Percentiles rank a stretch among this genome's conserved stretches.
Evolutionary conservation across 2,797 vertebrate genomes (phyloP).

Genomic region (Clangula hyemalis): DNA sequence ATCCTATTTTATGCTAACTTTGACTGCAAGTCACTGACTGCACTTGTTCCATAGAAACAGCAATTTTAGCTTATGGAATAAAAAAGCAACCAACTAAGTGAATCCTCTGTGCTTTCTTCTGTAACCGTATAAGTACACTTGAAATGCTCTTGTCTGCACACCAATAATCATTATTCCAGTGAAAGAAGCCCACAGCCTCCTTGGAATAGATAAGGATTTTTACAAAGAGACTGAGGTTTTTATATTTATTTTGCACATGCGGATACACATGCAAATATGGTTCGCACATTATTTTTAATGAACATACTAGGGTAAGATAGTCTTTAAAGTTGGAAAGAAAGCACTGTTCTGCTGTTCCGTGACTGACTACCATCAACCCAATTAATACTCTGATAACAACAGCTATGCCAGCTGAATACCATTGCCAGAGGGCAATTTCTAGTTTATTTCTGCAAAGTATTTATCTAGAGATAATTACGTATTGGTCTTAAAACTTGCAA

Average conservation of each 20-base stretch:
- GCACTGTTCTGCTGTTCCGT: neutral
- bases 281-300: constrained; percentile 24
- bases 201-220: constrained; percentile 32
- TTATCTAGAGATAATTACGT: constrained; percentile 42
- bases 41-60: constrained; percentile 6
- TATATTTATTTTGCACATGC: neutral
- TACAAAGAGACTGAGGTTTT: neutral
- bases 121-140: neutral
- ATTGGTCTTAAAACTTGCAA: neutral
- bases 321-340: neutral
- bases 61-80: constrained; percentile 39
- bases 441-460: constrained; percentile 42
- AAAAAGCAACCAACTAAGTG: constrained; percentile 18
- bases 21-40: constrained; percentile 15
- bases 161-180: constrained; percentile 9
- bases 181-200: neutral
- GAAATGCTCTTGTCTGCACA: constrained; percentile 10
- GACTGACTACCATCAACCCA: constrained; percentile 21
- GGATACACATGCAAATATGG: neutral
- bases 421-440: constrained; percentile 10
- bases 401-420: constrained; percentile 20
- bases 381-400: neutral
- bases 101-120: constrained; percentile 45
- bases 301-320: neutral
- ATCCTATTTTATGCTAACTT: constrained; percentile 13